Base-by-base conservation (phyloP, 2,797 vertebrate species). In the Onychomys leucogaster region DNA sequence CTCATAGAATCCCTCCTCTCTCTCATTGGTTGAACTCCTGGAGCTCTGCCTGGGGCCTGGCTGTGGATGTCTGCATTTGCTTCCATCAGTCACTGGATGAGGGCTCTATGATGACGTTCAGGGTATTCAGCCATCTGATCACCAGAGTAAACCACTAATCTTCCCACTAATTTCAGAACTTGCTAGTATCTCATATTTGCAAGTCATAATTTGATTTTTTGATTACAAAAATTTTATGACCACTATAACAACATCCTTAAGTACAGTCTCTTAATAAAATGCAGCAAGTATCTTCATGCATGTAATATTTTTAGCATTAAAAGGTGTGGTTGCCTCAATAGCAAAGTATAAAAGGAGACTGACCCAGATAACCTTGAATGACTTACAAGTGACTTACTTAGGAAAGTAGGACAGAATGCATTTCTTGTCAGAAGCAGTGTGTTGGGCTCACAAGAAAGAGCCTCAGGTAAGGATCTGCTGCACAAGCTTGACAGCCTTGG, bases 201-300 rank as follows among this genome's bases (percentile, higher is more conserved):
- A 94, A 34, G 6, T 65, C 85, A 85, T 71, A 43, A 61, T 41
- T 88, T 85, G 46, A 17, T 25, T 63, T 80, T 76, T 86, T 91
- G 87, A 94, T 23, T 95, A 80, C 63, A 97, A 91, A 96, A 25
- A 41, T 94, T 97, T 97, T 96, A 89, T 89, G 90, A 17, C 76
- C 89, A 98, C 96, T 76, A 96, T 27, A 98, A 96, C 91, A 97
- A 97, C 82, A 97, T 94, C 95, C 89, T 75, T 55, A 86, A 16
- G 71, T 86, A 96, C 87, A 98, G 97, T 94, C 94, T 98, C 94
- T 75, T 93, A 92, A 55, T 86, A 77, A 67, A 89, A 91, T 94
- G 82, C 49, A 97, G 69, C n/a, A 9, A 97, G 21, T 32, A 63
- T 71, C 67, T 96, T 97, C 91, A 46, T n/a, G 49, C 65, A 87